Evolutionary conservation across 2,888 invertebrate genomes (phyloP).

Genomic region (Volucella zonaria): DNA sequence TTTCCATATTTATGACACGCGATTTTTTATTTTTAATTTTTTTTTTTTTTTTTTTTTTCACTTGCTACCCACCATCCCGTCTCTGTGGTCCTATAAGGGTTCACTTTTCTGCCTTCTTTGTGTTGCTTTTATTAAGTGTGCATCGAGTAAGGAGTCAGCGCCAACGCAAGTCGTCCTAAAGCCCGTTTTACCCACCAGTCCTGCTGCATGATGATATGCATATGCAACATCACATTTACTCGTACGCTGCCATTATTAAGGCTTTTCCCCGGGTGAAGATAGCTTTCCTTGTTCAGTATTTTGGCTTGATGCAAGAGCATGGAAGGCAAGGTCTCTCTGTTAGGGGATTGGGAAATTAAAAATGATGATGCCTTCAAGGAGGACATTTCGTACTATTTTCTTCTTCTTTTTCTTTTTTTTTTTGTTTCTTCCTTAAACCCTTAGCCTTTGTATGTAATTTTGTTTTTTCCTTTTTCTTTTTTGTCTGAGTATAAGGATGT

Average conservation of each 20-base stretch:
- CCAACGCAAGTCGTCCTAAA: slow-evolving; percentile 46
- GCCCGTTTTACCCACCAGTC: slow-evolving; percentile 30
- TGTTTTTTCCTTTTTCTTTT: slow-evolving; percentile 21
- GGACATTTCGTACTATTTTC: slow-evolving; percentile 10
- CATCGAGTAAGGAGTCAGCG: slow-evolving; percentile 56
- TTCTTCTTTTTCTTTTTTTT: slow-evolving; percentile 13
- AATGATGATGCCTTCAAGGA: slow-evolving; percentile 72
- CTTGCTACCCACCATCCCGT: slow-evolving; percentile 6
- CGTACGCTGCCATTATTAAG: slow-evolving; percentile 40
- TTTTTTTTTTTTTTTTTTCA: slow-evolving; percentile 38
- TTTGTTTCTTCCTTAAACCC: slow-evolving; percentile 1
- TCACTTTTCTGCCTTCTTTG: slow-evolving; percentile 21
- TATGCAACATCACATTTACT: slow-evolving; percentile 61
- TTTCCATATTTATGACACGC: slow-evolving; percentile 74
- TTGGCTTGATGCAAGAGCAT: background rate
- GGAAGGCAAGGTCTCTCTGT: slow-evolving; percentile 1
- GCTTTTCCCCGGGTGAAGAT: slow-evolving; percentile 57
- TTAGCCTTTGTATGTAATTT: slow-evolving; percentile 46
- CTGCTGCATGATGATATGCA: slow-evolving; percentile 39
- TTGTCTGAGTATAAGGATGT: slow-evolving; percentile 53
- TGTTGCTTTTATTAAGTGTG: slow-evolving; percentile 67
- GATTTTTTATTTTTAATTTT: slow-evolving; percentile 40
- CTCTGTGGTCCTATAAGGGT: slow-evolving; percentile 16
- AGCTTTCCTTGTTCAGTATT: slow-evolving; percentile 43
- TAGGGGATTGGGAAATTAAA: slow-evolving; percentile 70